Conservation (phyloP, 1,140 invertebrate genomes). For the Heterodera schachtii region DNA sequence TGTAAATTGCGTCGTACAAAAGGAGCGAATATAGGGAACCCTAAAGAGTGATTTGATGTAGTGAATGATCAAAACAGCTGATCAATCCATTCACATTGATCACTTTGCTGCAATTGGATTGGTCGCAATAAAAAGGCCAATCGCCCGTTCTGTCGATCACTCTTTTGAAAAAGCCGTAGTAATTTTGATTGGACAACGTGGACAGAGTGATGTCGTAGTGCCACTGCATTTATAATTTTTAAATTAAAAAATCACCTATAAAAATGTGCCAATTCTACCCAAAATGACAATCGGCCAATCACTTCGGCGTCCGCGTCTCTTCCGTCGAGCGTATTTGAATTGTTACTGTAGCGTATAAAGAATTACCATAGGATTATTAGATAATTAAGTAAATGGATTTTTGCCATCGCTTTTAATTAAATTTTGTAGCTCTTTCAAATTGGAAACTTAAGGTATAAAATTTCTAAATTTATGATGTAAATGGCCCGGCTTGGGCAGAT, state of each 20-base stretch:
- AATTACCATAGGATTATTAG: neutral
- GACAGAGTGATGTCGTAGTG: slow-evolving; percentile 29
- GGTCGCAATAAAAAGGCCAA: slow-evolving; percentile 50
- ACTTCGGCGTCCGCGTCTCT: slow-evolving; percentile 40
- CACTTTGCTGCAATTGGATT: slow-evolving; percentile 31
- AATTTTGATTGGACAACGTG: slow-evolving; percentile 6
- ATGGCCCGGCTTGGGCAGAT: neutral
- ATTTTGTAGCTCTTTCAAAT: too few species aligned
- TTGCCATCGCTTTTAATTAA: too few species aligned
- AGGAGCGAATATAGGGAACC: slow-evolving; percentile 43
- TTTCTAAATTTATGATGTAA: too few species aligned
- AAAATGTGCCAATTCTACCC: slow-evolving; percentile 27
- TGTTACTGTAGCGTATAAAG: neutral
- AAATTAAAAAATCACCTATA: too few species aligned
- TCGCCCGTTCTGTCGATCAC: slow-evolving; percentile 34
- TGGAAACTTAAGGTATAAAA: too few species aligned
- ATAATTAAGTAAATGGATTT: too few species aligned
- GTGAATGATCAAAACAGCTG: neutral
- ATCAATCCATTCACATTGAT: neutral
- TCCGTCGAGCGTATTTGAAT: slow-evolving; percentile 19
- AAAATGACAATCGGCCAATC: slow-evolving; percentile 35
- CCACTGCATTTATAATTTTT: neutral
- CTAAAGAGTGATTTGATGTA: slow-evolving; percentile 34
- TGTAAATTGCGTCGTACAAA: slow-evolving; percentile 45
- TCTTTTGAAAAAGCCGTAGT: slow-evolving; percentile 24